These are phyloP conservation scores for Colostygia pectinataria DNA, from an alignment of 2,888 invertebrate genomes.

Conservation along the genomic window DNA sequence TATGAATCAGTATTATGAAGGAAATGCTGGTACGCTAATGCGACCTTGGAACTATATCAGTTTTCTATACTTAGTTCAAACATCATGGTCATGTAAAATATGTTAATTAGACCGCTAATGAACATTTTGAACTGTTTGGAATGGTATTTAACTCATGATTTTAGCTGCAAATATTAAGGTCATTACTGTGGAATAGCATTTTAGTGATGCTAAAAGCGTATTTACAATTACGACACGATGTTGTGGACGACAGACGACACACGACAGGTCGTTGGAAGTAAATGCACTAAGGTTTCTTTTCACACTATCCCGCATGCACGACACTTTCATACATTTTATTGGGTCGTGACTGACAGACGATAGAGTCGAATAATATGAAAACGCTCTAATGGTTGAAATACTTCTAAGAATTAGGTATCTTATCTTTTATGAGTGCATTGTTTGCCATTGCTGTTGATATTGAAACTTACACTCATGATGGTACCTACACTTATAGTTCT, in stretches of 20 bases:
- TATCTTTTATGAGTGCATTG: not conserved
- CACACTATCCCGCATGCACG: no score
- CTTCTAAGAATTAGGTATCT: not conserved
- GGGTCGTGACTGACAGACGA: no score
- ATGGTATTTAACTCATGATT: constrained; percentile 43
- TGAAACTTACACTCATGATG: not conserved
- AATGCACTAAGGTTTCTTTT: no score
- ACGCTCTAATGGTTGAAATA: no score
- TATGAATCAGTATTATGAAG: constrained; percentile 24
- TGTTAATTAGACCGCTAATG: constrained; percentile 68
- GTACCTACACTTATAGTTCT: no score
- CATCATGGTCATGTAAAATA: constrained; percentile 56
- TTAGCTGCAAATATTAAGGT: constrained; percentile 25
- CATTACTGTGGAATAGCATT: constrained; percentile 9
- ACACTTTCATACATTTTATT: no score
- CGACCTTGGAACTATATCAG: constrained; percentile 52
- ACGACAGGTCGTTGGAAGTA: no score
- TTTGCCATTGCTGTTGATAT: not conserved
- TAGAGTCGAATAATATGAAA: no score
- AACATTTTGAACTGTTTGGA: constrained; percentile 43
- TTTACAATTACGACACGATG: no score
- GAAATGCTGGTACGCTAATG: constrained; percentile 22
- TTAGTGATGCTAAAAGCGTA: not conserved
- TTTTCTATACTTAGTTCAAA: constrained; percentile 42
- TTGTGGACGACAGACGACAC: no score